Evolutionary conservation across 2,113 vertebrate genomes (phyloP).

Genomic region (Lasiurus borealis): DNA sequence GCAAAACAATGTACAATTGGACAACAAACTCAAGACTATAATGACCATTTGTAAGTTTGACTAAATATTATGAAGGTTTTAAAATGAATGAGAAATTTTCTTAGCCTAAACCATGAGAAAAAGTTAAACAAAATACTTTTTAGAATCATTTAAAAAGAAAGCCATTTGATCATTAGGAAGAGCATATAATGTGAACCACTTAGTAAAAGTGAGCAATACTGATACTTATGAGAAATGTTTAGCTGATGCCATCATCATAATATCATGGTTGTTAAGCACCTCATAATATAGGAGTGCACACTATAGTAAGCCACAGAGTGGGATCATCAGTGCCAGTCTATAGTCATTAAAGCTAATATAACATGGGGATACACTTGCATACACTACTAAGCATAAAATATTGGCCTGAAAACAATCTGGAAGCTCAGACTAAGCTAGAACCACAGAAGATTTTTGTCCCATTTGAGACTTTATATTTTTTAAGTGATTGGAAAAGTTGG

Average conservation of each 20-base stretch:
- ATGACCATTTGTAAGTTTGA: neutral
- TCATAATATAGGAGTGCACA: neutral
- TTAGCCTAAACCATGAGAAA: neutral
- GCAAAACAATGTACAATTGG: neutral
- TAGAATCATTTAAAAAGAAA: conserved; percentile 36
- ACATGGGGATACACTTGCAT: neutral
- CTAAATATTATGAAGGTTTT: conserved; percentile 1
- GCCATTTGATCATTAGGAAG: neutral
- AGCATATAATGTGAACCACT: neutral
- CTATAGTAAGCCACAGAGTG: neutral
- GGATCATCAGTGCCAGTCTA: neutral
- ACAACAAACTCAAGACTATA: conserved; percentile 7
- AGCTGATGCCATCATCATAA: neutral
- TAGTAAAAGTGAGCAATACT: neutral
- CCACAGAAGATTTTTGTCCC: conserved; percentile 64
- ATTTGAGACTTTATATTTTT: conserved; percentile 67
- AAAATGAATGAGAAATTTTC: neutral
- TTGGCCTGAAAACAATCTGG: conserved; percentile 25
- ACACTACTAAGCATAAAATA: conserved; percentile 1
- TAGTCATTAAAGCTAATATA: conserved; percentile 21
- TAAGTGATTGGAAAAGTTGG: conserved; percentile 76
- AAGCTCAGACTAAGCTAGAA: conserved; percentile 48
- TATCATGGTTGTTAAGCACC: neutral
- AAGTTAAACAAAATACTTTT: conserved; percentile 20
- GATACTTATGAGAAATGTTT: neutral